phyloP scores from a whole-genome alignment of 2,888 invertebrate species.

The Monopis laevigella region DNA sequence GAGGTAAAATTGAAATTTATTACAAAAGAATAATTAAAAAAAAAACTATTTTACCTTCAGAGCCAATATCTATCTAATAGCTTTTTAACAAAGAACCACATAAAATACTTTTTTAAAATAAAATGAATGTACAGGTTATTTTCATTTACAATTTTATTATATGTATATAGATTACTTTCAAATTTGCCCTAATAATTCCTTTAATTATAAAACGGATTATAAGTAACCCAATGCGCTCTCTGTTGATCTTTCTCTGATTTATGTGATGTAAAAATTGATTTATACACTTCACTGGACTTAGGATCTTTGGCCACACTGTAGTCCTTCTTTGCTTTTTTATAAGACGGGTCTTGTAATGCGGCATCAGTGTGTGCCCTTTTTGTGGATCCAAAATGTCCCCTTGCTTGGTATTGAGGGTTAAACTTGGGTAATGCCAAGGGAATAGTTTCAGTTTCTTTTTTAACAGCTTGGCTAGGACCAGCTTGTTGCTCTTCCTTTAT shows the following conservation, averaged over 20 bases:
- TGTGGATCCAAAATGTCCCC: slow-evolving; percentile 54
- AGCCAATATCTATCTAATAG: too few species aligned
- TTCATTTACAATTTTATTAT: too few species aligned
- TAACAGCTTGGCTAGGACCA: slow-evolving; percentile 29
- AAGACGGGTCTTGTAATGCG: slow-evolving; percentile 70
- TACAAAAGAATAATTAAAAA: too few species aligned
- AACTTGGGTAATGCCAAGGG: slow-evolving; percentile 52
- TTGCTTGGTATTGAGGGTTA: slow-evolving; percentile 46
- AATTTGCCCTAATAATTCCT: too few species aligned
- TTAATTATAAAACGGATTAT: slow-evolving; percentile 94
- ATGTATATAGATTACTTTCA: too few species aligned
- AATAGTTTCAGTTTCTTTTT: slow-evolving; percentile 55
- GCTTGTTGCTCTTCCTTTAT: slow-evolving; percentile 45
- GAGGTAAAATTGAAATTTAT: too few species aligned
- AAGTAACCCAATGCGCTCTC: slow-evolving; percentile 97
- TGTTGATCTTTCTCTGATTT: slow-evolving; percentile 86
- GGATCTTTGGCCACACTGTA: slow-evolving; percentile 93
- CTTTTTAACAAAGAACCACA: too few species aligned
- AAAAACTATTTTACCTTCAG: too few species aligned
- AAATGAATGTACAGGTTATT: too few species aligned
- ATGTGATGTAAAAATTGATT: slow-evolving; percentile 94
- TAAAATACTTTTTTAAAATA: too few species aligned
- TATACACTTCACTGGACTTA: slow-evolving; percentile 88
- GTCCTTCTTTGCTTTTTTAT: slow-evolving; percentile 79
- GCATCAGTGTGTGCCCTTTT: slow-evolving; percentile 47